These are phyloP conservation scores for Seriola quinqueradiata DNA, from an alignment of 2,113 vertebrate species.

Conservation along the genomic window DNA sequence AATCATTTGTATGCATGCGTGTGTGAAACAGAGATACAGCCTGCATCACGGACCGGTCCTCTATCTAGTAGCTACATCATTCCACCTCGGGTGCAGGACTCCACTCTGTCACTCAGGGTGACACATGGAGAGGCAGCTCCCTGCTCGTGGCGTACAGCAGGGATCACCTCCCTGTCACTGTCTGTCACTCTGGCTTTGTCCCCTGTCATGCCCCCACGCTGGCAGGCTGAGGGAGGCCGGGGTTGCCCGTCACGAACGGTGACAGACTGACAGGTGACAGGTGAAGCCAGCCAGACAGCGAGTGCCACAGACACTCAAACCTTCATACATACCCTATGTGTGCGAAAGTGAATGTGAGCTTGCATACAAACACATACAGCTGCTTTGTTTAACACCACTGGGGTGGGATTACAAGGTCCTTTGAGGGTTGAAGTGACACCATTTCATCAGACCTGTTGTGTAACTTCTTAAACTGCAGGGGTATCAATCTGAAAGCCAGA, in stretches of 20 bases:
- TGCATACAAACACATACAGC: slow-evolving; percentile 32
- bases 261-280: slow-evolving; percentile 82
- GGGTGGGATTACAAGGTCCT: slow-evolving; percentile 25
- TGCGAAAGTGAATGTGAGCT: neutral
- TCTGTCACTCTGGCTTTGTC: slow-evolving; percentile 76
- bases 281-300: slow-evolving; percentile 61
- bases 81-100: slow-evolving; percentile 63
- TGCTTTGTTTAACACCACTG: slow-evolving; percentile 32
- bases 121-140: slow-evolving; percentile 66
- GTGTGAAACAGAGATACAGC: slow-evolving; percentile 29
- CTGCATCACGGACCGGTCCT: slow-evolving; percentile 12
- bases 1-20: slow-evolving; percentile 38
- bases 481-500: slow-evolving; percentile 4
- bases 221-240: slow-evolving; percentile 43
- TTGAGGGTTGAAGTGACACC: neutral
- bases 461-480: neutral
- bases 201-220: slow-evolving; percentile 55
- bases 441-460: neutral
- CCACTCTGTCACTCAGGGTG: slow-evolving; percentile 76
- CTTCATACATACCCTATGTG: slow-evolving; percentile 33
- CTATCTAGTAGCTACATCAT: slow-evolving; percentile 44
- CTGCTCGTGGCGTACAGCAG: slow-evolving; percentile 56
- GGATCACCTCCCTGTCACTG: slow-evolving; percentile 67
- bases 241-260: slow-evolving; percentile 24
- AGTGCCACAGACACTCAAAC: slow-evolving; percentile 30